phyloP scores from a whole-genome alignment of 2,113 vertebrate genomes.

The Nibea albiflora region DNA sequence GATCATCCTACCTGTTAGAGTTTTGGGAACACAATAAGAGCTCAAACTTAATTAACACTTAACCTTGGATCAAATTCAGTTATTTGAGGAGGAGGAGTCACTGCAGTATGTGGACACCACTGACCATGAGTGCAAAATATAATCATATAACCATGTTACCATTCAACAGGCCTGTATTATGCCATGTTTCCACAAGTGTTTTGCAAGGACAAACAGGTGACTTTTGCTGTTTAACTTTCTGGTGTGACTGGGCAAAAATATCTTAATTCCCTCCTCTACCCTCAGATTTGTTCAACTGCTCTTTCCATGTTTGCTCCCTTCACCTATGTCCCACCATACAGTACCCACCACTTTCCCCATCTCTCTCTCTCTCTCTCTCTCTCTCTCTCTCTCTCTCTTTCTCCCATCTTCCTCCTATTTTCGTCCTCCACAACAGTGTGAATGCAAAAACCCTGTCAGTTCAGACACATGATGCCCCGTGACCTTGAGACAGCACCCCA shows the following conservation, averaged over 20 bases:
- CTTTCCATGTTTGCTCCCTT: background rate
- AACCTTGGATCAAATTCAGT: background rate
- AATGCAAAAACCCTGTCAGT: constrained; percentile 78
- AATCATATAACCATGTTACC: background rate
- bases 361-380: background rate
- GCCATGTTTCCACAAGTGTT: background rate
- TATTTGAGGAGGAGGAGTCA: background rate
- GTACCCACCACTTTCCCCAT: background rate
- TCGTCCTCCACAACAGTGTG: constrained; percentile 53
- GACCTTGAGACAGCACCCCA: constrained; percentile 66
- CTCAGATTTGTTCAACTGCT: background rate
- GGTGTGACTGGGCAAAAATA: background rate
- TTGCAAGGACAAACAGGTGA: background rate
- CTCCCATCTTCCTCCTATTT: constrained; percentile 5
- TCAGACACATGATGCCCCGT: constrained; percentile 68
- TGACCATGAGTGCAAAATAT: background rate
- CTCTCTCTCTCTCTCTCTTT: constrained; percentile 2
- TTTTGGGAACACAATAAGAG: background rate
- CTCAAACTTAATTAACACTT: no score
- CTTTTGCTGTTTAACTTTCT: background rate
- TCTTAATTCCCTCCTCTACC: background rate
- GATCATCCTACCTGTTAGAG: no score
- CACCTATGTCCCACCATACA: background rate
- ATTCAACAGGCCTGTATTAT: background rate
- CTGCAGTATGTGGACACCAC: background rate